Evolutionary conservation across 2,888 invertebrate species (phyloP), one percentile per base, ranked within the genome.

Genomic region (Stomorhina lunata): DNA sequence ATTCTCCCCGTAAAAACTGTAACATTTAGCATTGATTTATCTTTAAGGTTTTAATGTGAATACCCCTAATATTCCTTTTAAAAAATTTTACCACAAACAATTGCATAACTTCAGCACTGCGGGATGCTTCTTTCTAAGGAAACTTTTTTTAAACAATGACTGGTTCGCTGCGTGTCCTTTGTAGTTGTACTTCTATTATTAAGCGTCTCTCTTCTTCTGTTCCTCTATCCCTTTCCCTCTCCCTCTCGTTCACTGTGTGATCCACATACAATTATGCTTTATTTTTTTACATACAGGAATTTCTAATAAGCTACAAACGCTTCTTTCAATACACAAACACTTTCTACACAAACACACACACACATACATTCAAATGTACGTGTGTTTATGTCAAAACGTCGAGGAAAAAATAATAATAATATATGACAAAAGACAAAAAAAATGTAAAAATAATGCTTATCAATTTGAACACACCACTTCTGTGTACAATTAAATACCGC

Each of bases 401-500:
- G 22, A n/a, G 34, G 32, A 32, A 10, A 65, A 17, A 34, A 20
- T n/a, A 34, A 25, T n/a, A 59, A 15, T 3, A 22, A 22, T 40
- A 4, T 25, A 40, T 25, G n/a, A 15, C 3, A n/a, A 40, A 15
- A 15, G 25, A 5, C 2, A 61, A 15, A 15, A 22, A 25, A 55
- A 9, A 32, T 5, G 4, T 6, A 9, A 9, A 15, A 43, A 59
- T 15, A 40, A 40, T 17, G 17, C 68, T 61, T 77, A 77, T 77
- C 59, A 77, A 68, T 65, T 76, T 50, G 25, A 68, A 48, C 48
- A 59, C 48, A 63, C 34, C 48, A 59, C 50, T 66, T 57, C 20
- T 57, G 17, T 37, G 55, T 57, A 37, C 57, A 66, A 57, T 65
- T 71, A 15, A 55, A 65, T 25, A 48, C 9, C 27, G 6, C 5